Evolutionary conservation across 2,888 invertebrate genomes (phyloP), one percentile per base, ranked within the genome.

Genomic region (Boloria euphrosyne): DNA sequence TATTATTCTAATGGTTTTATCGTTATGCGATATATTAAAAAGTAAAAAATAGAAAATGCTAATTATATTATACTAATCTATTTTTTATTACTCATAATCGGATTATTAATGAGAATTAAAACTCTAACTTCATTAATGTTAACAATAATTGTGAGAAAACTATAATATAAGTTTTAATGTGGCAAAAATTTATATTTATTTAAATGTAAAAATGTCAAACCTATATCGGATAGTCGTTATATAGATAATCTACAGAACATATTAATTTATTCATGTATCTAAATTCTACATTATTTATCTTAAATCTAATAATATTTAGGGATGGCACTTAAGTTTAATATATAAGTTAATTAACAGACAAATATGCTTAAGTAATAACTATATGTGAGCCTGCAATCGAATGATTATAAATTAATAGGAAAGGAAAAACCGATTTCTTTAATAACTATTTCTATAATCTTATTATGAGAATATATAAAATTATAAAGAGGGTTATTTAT

Each of bases 11-110:
- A 59, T 58, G 51, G 16, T 58, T 58, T 65, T 57, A 65, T 65
- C 58, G 47, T 59, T 62, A 65, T 44, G 53, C 49, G 65, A 62
- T 55, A 51, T 52, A 52, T 27, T 61, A 47, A 31, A 46, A 65
- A 13, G 43, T 61, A 52, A 43, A 64, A 65, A 58, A 55, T 18
- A 54, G 52, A 49, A 65, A 68, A 65, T 65, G 53, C 10, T 58
- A 68, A 65, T 65, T 53, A 31, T 31, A 62, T 65, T 58, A 18
- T 18, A 17, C 17, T 61, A 62, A 58, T 66, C 4, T 7, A 18
- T 46, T 16, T 60, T 66, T 62, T 66, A 66, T 55, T 59, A 58
- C 16, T 13, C 13, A 50, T 54, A 68, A 68, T 65, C 50, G 44
- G 16, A 55, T 57, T 63, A 10, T 52, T 63, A 63, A 63, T 64